Evolutionary conservation across 2,113 vertebrate species (phyloP).

Genomic region (Myxocyprinus asiaticus): DNA sequence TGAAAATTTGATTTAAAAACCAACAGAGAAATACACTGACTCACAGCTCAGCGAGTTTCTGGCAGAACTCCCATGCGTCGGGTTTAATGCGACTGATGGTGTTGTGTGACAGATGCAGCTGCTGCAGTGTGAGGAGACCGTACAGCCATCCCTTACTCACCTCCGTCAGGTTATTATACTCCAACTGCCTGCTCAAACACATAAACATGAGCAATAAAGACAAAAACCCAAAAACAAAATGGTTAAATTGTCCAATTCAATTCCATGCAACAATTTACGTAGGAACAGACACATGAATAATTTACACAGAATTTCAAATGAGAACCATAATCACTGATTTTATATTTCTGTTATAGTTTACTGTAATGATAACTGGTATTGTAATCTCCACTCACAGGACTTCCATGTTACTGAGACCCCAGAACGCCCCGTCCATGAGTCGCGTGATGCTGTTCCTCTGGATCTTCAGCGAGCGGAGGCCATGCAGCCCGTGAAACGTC

Average conservation of each 20-base stretch:
- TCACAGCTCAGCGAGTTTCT: conserved; percentile 94
- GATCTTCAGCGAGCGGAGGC: conserved; percentile 87
- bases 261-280: too few species aligned
- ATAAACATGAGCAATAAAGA: conserved; percentile 33
- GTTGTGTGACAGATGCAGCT: conserved; percentile 94
- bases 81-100: conserved; percentile 89
- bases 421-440: conserved; percentile 96
- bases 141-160: conserved; percentile 97
- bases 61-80: conserved; percentile 97
- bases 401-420: conserved; percentile 94
- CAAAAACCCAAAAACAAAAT: not conserved
- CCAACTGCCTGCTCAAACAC: conserved; percentile 83
- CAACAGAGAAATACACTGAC: too few species aligned
- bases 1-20: too few species aligned
- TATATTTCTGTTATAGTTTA: too few species aligned
- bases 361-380: too few species aligned
- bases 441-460: conserved; percentile 87
- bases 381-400: conserved; percentile 80
- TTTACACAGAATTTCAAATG: too few species aligned
- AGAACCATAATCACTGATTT: too few species aligned
- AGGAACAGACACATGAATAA: too few species aligned
- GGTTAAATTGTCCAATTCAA: too few species aligned
- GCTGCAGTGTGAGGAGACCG: conserved; percentile 89
- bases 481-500: conserved; percentile 89
- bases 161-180: conserved; percentile 96